Base-by-base conservation (phyloP, 2,888 invertebrate genomes). In the Thera britannica region DNA sequence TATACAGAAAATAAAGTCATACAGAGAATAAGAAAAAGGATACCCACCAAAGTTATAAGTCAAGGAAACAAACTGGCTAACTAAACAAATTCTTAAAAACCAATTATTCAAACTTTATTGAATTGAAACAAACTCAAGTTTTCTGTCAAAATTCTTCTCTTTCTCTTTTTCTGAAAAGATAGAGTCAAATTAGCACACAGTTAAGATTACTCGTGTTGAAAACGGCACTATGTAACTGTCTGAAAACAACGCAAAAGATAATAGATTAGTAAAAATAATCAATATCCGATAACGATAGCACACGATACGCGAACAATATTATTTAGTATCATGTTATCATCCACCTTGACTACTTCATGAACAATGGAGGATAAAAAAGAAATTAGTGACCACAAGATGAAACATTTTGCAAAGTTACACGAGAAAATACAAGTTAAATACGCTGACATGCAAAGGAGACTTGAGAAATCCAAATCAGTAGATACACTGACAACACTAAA, bases 391-490 rank as follows among this genome's bases (percentile, higher is more conserved):
- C 67, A 83, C 0, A 83, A 79, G 55, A 87, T 76, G 70, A 86
- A 73, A 69, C 87, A 88, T 69, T 88, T 93, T 55, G 76, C 84
- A 0, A 89, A 81, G 73, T 71, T 93, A 3, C 89, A 93, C 65
- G 85, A 88, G 69, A 86, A 75, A 74, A 87, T 93, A 67, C 90
- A 90, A 76, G 83, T 68, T 51, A 93, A 92, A 79, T 92, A 90
- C 73, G 84, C 83, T 38, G 86, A 89, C 78, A 90, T 93, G 89
- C 90, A 90, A 77, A 85, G 72, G 58, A 90, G 79, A 78, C 73
- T 93, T 23, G 88, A 89, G 64, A 92, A 90, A 77, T 92, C 91
- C 0, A 90, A 83, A 78, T 92, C 93, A 3, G 81, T 90, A 5
- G 92, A 90, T 66, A 81, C 83, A 12, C 64, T 92, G 48, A 72